phyloP scores from a whole-genome alignment of 1,140 invertebrate genomes.

The Atta cephalotes region DNA sequence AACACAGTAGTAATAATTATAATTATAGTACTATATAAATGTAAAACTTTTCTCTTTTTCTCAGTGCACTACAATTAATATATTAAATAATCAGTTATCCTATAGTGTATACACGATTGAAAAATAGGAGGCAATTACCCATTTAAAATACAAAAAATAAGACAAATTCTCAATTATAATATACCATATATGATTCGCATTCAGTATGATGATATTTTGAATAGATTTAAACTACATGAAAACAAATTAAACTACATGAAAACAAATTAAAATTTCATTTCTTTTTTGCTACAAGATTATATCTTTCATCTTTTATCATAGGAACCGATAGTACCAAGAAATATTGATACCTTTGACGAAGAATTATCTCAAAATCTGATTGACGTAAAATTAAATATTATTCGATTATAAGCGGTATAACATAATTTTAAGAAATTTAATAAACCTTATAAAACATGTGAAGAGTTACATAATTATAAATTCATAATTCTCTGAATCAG shows the following conservation, averaged over 20 bases:
- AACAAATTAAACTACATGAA: neutral
- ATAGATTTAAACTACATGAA: neutral
- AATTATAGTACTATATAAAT: no score
- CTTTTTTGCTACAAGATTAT: neutral
- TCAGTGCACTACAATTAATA: neutral
- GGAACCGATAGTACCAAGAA: neutral
- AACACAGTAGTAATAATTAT: no score
- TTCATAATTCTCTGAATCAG: neutral
- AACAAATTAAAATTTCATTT: neutral
- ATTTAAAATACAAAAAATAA: neutral
- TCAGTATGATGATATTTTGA: neutral
- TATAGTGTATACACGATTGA: neutral
- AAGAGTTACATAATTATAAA: neutral
- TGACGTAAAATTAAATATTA: neutral
- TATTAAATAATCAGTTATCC: neutral
- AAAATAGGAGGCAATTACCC: neutral
- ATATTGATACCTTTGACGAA: neutral
- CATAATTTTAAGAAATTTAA: neutral
- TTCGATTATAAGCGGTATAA: neutral
- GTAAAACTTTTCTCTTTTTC: no score
- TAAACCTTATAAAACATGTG: neutral
- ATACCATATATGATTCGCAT: neutral
- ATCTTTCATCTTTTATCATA: neutral
- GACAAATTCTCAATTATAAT: neutral
- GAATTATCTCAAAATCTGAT: constrained; percentile 5